A percentile compares a stretch with the other conserved stretches of the same genome.
phyloP scores from a whole-genome alignment of 92 coral and sea anemone species.

The Umimayanthus kanabou region DNA sequence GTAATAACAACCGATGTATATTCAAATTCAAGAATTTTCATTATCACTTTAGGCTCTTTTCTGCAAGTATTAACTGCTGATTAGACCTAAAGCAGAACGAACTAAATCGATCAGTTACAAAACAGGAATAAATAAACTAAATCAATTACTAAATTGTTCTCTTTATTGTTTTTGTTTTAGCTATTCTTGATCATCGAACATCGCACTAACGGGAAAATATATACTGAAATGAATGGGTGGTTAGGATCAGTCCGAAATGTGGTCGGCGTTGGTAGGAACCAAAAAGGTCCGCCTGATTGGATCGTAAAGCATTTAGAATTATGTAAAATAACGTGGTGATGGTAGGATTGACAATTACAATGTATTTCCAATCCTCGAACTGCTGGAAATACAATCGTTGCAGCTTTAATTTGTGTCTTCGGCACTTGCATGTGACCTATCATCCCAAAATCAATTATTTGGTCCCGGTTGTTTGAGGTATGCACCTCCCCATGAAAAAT shows the following conservation, averaged over 20 bases:
- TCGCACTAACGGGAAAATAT: neutral
- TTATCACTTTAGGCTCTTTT: constrained; percentile 13
- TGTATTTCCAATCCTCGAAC: too few relatives aligned
- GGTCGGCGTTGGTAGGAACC: neutral
- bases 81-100: constrained; percentile 4
- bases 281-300: too few relatives aligned
- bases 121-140: constrained; percentile 3
- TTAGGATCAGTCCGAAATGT: constrained; percentile 1
- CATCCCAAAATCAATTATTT: too few relatives aligned
- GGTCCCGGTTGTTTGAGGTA: too few relatives aligned
- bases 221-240: neutral
- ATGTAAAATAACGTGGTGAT: too few relatives aligned
- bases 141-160: neutral
- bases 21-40: constrained; percentile 4
- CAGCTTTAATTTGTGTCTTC: too few relatives aligned
- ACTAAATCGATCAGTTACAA: neutral
- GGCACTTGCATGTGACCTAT: too few relatives aligned
- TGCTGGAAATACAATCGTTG: too few relatives aligned
- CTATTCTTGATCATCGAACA: constrained; percentile 3
- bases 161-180: neutral
- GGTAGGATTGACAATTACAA: too few relatives aligned
- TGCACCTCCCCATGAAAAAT: too few relatives aligned
- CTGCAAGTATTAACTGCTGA: constrained; percentile 13
- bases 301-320: too few relatives aligned
- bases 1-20: too few relatives aligned